Base-by-base conservation (phyloP, 2,888 invertebrate species). In the Frankliniella fusca region DNA sequence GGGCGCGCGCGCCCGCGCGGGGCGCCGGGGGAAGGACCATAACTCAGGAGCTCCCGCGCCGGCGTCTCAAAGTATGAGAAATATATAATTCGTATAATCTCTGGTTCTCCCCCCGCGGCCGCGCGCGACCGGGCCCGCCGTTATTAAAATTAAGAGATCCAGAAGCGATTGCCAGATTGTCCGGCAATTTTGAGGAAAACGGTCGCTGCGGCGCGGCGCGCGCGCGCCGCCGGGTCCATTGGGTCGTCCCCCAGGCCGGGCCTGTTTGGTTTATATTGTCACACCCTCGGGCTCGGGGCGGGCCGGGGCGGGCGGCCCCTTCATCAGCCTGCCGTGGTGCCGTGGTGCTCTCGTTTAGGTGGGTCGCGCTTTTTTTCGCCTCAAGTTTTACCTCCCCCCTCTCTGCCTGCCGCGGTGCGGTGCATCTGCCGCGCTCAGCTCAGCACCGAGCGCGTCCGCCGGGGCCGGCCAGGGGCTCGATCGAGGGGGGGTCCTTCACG, bases 101-200 rank as follows among this genome's bases (percentile, higher is more conserved):
- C 23, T 12, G 27, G 27, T 27, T 27, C 23, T 76, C 70, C 70
- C 27, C 3, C 38, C 38, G 3, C 38, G 38, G 5, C 3, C 38
- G 38, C 38, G 38, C 38, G 38, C 38, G 38, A 2, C 3, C 38
- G 38, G 38, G 38, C 38, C 61, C 23, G 27, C 70, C 70, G 70
- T 76, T 76, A 76, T 76, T 76, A 76, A 76, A 76, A 76, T 76
- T 76, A 76, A 76, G 70, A 76, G 70, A 76, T 76, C 70, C 23
- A 23, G 27, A 15, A 27, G 70, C 23, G 23, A 20, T 54, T 54
- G 15, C 23, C 5, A 27, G 70, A 76, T 76, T 27, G 70, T 27
- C 23, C 8, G n/a, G 23, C 70, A 76, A n/a, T 76, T 76, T 76
- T n/a, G 10, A 12, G 27, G 70, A 76, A 27, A 20, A 38, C 61